A percentile compares a stretch with the other conserved stretches of the same genome.
phyloP scores from a whole-genome alignment of 2,797 vertebrate species.

The Alfaro cultratus region DNA sequence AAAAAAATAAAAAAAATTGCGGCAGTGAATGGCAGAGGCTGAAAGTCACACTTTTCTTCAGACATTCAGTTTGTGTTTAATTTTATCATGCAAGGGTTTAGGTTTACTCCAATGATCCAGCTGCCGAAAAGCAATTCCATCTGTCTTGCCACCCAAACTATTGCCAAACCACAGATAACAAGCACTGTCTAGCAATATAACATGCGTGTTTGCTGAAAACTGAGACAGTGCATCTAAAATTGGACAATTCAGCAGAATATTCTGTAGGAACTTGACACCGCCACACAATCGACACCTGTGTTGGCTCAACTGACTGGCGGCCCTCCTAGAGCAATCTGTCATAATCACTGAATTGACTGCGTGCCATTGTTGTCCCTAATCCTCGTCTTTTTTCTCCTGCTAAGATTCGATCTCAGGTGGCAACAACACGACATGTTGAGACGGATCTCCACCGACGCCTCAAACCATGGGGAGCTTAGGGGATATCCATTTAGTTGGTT shows the following conservation, averaged over 20 bases:
- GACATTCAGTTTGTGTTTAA: background rate
- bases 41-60: background rate
- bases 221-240: background rate
- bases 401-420: background rate
- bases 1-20: background rate
- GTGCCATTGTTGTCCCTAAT: background rate
- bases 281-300: background rate
- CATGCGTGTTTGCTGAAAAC: background rate
- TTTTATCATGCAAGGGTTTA: background rate
- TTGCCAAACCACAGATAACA: background rate
- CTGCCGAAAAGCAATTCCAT: background rate
- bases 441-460: background rate
- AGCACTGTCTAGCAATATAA: too few relatives aligned
- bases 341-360: background rate
- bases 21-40: background rate
- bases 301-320: background rate
- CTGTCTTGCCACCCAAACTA: background rate
- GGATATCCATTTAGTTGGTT: background rate
- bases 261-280: background rate
- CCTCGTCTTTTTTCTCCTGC: background rate
- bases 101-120: background rate
- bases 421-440: background rate
- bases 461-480: background rate
- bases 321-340: background rate
- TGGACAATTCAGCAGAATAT: background rate